Base-by-base conservation (phyloP, 1,140 invertebrate species). In the Belonocnema kinseyi region DNA sequence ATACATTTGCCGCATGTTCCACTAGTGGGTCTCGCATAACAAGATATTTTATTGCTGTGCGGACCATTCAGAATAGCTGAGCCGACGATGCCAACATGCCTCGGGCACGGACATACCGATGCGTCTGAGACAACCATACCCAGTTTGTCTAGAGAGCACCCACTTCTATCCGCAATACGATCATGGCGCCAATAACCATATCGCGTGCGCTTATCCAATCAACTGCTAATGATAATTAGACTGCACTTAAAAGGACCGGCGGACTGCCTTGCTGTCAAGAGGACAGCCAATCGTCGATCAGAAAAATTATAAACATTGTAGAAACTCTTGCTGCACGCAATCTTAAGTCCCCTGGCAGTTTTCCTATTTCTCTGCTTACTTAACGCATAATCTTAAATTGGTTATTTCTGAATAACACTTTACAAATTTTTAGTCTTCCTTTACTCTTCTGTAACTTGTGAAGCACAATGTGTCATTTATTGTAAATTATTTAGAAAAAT, bases 101-200 rank as follows among this genome's bases (percentile, higher is more conserved):
- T 46, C 40, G 40, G 40, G 40, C 40, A 46, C 40, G 40, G 40
- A 46, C 40, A 66, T 66, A 66, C 61, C 61, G 16, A 66, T 66
- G 26, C 61, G 61, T 46, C 61, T 66, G 61, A 40, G 61, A 66
- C 61, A 66, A 33, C 16, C 61, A 66, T 66, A n/a, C 61, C 61
- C 61, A 66, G 61, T 66, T 66, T 66, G 61, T 66, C 53, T 66
- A 33, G 13, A 66, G 40, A 66, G 61, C 61, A 66, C 61, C 61
- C 61, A 66, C 61, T 26, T 66, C 61, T 66, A 40, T 66, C 61
- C 5, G 3, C 33, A 66, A 66, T 46, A 66, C 61, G 7, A 66
- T 26, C 61, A 66, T 66, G 61, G 61, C 61, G 61, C 61, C 61
- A 66, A 66, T 40, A 66, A 66, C 61, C 61, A 66, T 66, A 66